These are phyloP conservation scores for Drosophila bocki DNA, from an alignment of 1,140 invertebrate genomes.

Conservation along the genomic window DNA sequence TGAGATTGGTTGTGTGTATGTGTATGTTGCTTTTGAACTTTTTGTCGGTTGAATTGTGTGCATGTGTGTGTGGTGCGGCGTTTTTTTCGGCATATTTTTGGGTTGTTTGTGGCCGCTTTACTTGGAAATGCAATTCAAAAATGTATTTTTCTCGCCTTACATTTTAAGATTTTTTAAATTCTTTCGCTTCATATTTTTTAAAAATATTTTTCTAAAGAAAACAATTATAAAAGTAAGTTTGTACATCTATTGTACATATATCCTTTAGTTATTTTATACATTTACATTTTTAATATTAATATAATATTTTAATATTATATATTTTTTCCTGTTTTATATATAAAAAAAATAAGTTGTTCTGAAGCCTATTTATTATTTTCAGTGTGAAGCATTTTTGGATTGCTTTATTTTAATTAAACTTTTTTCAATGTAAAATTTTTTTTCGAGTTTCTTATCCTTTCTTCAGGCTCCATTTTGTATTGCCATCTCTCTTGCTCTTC, in stretches of 20 bases:
- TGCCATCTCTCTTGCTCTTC: constrained; percentile 10
- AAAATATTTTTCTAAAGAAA: background rate
- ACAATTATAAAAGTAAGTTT: background rate
- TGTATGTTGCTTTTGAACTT: constrained; percentile 56
- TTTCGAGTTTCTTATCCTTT: constrained; percentile 8
- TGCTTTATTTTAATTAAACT: background rate
- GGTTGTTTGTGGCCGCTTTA: constrained; percentile 55
- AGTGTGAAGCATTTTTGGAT: background rate
- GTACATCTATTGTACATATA: too few species aligned
- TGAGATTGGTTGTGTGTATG: constrained; percentile 17
- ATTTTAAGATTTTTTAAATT: constrained; percentile 14
- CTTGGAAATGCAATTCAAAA: constrained; percentile 80
- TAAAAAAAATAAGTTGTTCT: too few species aligned
- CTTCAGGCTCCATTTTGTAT: constrained; percentile 47
- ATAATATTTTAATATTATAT: too few species aligned
- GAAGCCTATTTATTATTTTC: background rate
- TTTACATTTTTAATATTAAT: background rate
- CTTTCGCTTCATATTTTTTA: background rate
- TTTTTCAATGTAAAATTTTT: background rate
- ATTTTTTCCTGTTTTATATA: background rate
- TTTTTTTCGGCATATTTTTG: constrained; percentile 52
- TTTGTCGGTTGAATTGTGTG: constrained; percentile 48
- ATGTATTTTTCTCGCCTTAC: constrained; percentile 34
- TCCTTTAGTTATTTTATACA: too few species aligned
- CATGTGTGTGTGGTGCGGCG: constrained; percentile 23